Conservation (phyloP, 1,140 invertebrate species). For the Mamestra configurata region DNA sequence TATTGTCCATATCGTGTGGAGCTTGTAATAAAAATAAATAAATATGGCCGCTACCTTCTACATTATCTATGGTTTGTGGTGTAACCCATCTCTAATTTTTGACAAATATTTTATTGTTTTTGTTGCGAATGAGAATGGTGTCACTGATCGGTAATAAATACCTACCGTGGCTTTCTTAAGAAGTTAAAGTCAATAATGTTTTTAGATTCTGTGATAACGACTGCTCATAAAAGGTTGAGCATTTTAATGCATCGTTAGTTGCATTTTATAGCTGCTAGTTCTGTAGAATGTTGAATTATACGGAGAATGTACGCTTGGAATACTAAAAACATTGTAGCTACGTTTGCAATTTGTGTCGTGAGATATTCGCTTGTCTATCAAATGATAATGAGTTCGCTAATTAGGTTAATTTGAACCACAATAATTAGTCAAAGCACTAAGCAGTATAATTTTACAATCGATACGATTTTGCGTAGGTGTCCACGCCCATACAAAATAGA, state of each 20-base stretch:
- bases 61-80: background rate
- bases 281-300: conserved; percentile 19
- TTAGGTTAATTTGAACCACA: background rate
- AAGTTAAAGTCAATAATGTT: conserved; percentile 4
- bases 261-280: conserved; percentile 25
- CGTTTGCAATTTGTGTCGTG: conserved; percentile 3
- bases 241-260: conserved; percentile 45
- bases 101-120: conserved; percentile 22
- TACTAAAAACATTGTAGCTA: background rate
- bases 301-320: background rate
- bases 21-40: conserved; percentile 60
- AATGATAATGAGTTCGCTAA: conserved; percentile 2
- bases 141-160: conserved; percentile 41
- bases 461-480: too few species aligned
- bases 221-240: conserved; percentile 39
- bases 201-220: conserved; percentile 33
- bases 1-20: conserved; percentile 56
- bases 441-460: background rate
- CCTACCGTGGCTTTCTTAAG: conserved; percentile 10
- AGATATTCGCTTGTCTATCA: background rate
- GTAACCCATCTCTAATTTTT: conserved; percentile 16
- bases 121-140: conserved; percentile 35
- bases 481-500: too few species aligned
- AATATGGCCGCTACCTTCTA: background rate
- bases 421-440: background rate